Evolutionary conservation across 2,113 vertebrate species (phyloP).

Genomic region (Vidua chalybeata): DNA sequence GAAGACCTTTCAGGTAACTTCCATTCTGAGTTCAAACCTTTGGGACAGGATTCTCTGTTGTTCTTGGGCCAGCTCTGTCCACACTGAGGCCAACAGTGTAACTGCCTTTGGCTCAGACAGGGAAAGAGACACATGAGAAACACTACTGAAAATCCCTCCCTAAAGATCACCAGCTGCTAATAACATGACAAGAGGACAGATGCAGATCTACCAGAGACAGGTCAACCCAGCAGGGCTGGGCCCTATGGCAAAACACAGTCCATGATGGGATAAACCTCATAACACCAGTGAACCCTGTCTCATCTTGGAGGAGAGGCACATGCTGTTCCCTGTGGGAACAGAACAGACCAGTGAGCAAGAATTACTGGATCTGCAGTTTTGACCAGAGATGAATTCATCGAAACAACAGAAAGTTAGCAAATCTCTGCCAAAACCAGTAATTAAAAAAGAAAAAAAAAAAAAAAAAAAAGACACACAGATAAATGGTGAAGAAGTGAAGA

Average conservation of each 20-base stretch:
- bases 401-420: background rate
- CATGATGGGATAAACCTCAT: background rate
- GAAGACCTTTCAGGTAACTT: background rate
- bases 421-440: background rate
- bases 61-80: background rate
- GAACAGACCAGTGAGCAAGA: background rate
- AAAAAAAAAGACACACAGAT: rapidly evolving
- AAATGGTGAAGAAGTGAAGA: background rate
- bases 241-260: background rate
- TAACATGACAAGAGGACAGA: background rate
- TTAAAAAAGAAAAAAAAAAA: background rate
- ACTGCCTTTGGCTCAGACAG: background rate
- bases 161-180: background rate
- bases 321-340: background rate
- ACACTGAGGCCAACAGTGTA: background rate
- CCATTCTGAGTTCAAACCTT: background rate
- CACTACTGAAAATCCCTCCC: background rate
- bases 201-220: background rate
- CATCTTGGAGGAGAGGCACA: background rate
- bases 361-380: slow-evolving; percentile 13
- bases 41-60: background rate
- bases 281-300: background rate
- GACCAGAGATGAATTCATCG: background rate
- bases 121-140: background rate
- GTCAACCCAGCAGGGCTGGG: background rate